A percentile compares a stretch with the other conserved stretches of the same genome.
These are phyloP conservation scores for Coccyzus lansbergi DNA, from an alignment of 2,797 vertebrate genomes.

Conservation along the genomic window DNA sequence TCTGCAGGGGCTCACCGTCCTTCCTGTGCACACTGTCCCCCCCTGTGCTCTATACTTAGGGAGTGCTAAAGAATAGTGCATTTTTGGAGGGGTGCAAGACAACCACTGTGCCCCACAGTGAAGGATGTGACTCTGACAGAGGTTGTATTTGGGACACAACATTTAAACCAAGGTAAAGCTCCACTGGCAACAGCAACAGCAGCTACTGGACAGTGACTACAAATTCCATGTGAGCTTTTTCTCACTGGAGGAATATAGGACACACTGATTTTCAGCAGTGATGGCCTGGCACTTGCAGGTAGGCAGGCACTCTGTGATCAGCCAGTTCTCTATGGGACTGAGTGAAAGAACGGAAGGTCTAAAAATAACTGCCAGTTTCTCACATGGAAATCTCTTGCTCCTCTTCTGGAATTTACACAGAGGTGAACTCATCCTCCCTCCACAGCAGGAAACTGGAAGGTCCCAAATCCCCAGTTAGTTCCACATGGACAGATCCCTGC, in stretches of 20 bases:
- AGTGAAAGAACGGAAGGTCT: background rate
- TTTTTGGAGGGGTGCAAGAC: background rate
- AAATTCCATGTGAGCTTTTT: background rate
- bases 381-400: background rate
- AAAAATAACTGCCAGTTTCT: constrained; percentile 21
- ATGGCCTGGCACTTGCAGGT: background rate
- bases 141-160: background rate
- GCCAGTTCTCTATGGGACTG: background rate
- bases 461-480: constrained; percentile 24
- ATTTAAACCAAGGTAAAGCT: background rate
- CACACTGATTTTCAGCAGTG: background rate
- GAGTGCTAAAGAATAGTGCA: background rate
- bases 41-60: background rate
- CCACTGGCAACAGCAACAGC: background rate
- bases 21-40: rapidly evolving
- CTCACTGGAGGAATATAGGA: background rate
- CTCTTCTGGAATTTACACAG: background rate
- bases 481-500: constrained; percentile 17
- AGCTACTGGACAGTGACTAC: background rate
- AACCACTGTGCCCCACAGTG: background rate
- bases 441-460: background rate
- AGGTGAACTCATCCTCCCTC: background rate
- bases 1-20: rapidly evolving
- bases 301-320: background rate
- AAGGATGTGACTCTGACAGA: background rate